Conservation (phyloP, 2,888 invertebrate genomes). For the Nemoura dubitans region DNA sequence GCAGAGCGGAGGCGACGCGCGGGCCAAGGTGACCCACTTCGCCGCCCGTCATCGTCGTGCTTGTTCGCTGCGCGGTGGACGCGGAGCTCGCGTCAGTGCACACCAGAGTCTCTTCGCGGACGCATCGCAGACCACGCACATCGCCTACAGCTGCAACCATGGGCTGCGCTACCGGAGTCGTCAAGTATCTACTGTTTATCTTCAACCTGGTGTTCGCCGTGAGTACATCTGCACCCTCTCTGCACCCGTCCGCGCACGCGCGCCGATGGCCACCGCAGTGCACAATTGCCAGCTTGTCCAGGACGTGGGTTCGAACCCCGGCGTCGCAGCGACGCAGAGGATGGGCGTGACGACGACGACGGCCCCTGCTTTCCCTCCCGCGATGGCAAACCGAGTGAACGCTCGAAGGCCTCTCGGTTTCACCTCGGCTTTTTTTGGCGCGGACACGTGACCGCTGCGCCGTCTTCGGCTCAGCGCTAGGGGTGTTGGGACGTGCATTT, state of each 20-base stretch:
- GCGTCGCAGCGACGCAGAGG: background rate
- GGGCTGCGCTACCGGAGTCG: conserved; percentile 47
- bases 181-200: conserved; percentile 48
- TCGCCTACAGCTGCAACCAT: conserved; percentile 37
- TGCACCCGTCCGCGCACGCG: too few relatives aligned
- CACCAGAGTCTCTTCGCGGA: background rate
- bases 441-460: background rate
- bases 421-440: background rate
- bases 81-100: background rate
- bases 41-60: background rate
- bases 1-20: background rate
- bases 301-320: background rate
- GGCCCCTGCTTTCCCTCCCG: background rate
- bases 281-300: background rate
- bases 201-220: conserved; percentile 49
- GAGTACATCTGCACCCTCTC: conserved; percentile 38
- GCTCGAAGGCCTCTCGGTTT: background rate
- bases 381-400: background rate
- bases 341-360: background rate
- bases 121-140: background rate
- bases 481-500: background rate
- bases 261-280: too few relatives aligned
- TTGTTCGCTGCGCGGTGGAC: background rate
- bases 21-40: background rate
- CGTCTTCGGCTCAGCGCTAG: too few relatives aligned